Percentiles rank a stretch among this genome's conserved stretches.
These are phyloP conservation scores for Rhegmatorhina hoffmannsi DNA, from an alignment of 2,113 vertebrate genomes.

Conservation along the genomic window DNA sequence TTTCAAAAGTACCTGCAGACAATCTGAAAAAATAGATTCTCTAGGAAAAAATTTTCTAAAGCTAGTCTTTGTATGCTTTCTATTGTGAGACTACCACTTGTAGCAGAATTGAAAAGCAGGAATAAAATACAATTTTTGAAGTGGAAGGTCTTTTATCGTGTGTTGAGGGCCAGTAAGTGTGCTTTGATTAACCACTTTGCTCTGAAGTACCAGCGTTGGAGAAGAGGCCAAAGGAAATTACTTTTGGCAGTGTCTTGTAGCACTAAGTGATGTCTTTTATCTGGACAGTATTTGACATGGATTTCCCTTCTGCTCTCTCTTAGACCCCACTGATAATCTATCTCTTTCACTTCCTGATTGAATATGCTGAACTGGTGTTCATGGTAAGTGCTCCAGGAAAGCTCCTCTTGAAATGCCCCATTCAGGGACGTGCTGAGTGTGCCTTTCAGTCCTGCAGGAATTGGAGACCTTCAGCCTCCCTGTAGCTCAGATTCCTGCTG, in stretches of 20 bases:
- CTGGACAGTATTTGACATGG: neutral
- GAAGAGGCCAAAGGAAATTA: neutral
- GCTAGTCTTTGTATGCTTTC: neutral
- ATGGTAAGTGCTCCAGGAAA: slow-evolving; percentile 83
- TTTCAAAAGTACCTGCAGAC: neutral
- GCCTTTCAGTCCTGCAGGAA: neutral
- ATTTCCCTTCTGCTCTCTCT: slow-evolving; percentile 51
- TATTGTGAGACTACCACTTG: neutral
- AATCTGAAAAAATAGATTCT: neutral
- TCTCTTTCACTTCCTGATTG: slow-evolving; percentile 95
- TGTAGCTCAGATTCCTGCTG: neutral
- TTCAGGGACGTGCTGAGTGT: neutral
- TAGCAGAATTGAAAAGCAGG: neutral
- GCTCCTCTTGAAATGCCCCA: neutral
- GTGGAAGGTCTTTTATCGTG: neutral
- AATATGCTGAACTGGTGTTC: slow-evolving; percentile 95
- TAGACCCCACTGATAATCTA: slow-evolving; percentile 96
- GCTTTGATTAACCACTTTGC: neutral
- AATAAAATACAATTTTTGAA: neutral
- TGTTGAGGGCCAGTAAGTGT: neutral
- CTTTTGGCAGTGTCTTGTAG: neutral
- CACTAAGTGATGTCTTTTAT: neutral
- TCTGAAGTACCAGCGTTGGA: neutral
- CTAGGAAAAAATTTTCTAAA: neutral
- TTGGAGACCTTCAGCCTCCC: neutral